Conservation (phyloP, 2,888 invertebrate species). For the Leistus spinibarbis region DNA sequence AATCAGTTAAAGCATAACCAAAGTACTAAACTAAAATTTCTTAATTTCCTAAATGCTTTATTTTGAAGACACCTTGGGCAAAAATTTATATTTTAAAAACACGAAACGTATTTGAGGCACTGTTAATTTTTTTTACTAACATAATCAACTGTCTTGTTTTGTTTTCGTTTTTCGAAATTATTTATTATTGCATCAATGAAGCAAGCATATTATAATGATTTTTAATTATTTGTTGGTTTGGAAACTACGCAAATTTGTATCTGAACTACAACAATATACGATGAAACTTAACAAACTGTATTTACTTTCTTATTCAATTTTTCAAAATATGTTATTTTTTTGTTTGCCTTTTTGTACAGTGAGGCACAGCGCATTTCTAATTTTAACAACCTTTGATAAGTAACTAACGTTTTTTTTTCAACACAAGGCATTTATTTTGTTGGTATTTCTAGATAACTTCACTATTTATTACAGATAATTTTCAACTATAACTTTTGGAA, state of each 20-base stretch:
- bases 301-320: not conserved
- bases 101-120: slow-evolving; percentile 38
- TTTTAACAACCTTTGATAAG: slow-evolving; percentile 36
- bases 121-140: slow-evolving; percentile 37
- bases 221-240: not conserved
- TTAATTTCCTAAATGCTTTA: not conserved
- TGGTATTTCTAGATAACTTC: slow-evolving; percentile 28
- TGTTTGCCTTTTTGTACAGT: slow-evolving; percentile 38
- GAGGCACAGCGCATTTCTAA: slow-evolving; percentile 38
- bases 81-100: slow-evolving; percentile 35
- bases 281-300: slow-evolving; percentile 32
- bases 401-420: slow-evolving; percentile 32
- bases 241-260: slow-evolving; percentile 32
- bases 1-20: too few species aligned
- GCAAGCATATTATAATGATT: slow-evolving; percentile 31
- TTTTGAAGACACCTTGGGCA: slow-evolving; percentile 30
- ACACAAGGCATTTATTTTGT: slow-evolving; percentile 37
- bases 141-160: slow-evolving; percentile 36
- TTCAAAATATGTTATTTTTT: slow-evolving; percentile 29
- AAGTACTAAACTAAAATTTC: not conserved
- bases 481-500: not conserved
- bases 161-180: slow-evolving; percentile 6
- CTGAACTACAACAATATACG: slow-evolving; percentile 29
- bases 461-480: slow-evolving; percentile 20
- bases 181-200: slow-evolving; percentile 33